Evolutionary conservation across 2,113 vertebrate species (phyloP).

Genomic region (Stomatorhinus ivindoensis): DNA sequence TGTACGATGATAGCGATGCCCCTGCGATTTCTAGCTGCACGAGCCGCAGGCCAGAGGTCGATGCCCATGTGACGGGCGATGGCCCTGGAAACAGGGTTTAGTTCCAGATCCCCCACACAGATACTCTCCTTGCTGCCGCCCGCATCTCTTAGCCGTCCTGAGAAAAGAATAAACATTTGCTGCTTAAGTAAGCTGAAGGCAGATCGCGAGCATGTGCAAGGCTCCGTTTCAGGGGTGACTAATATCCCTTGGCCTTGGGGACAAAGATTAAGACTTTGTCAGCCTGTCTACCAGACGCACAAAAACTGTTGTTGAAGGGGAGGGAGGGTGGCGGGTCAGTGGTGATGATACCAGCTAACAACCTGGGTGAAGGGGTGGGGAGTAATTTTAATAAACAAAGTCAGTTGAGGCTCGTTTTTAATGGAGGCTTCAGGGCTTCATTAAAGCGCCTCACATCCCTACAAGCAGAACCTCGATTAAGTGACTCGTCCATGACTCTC

Average conservation of each 20-base stretch:
- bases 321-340: neutral
- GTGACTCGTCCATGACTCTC: constrained; percentile 42
- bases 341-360: neutral
- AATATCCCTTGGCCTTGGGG: neutral
- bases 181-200: neutral
- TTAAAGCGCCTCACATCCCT: neutral
- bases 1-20: constrained; percentile 73
- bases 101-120: constrained; percentile 48
- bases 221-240: neutral
- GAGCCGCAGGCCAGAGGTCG: constrained; percentile 51
- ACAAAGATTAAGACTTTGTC: neutral
- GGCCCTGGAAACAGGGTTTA: constrained; percentile 59
- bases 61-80: constrained; percentile 59
- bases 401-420: neutral
- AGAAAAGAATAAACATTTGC: neutral
- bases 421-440: neutral
- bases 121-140: constrained; percentile 23
- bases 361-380: neutral
- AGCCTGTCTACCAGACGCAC: neutral
- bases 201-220: neutral
- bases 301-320: neutral
- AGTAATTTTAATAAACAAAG: neutral
- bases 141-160: constrained; percentile 33
- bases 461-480: constrained; percentile 30
- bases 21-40: constrained; percentile 41